Evolutionary conservation across 2,797 vertebrate genomes (phyloP), one percentile per base, ranked within the genome.

Genomic region (Tadarida brasiliensis): DNA sequence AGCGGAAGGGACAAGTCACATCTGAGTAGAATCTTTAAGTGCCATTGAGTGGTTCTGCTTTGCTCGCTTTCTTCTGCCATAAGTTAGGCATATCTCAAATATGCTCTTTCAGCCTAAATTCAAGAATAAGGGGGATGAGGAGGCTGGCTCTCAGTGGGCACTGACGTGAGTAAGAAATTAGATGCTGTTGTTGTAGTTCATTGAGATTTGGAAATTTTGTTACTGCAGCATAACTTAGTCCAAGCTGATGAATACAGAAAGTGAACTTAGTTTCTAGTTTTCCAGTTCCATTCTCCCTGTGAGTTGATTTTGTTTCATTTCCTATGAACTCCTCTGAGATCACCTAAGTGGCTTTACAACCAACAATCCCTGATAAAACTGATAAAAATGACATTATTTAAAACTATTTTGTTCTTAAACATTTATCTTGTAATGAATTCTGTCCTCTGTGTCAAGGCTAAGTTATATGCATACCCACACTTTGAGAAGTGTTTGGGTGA

Each of bases 341-440:
- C 28, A 68, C 28, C 7, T 67, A 65, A 30, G 12, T 84, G 33
- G 28, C 16, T 67, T 95, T 92, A 68, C 30, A 81, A 92, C 22
- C 17, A 76, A 74, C 12, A 54, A 70, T 76, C 11, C 57, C 51
- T 87, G 47, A 76, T 67, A 71, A 95, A 87, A 83, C 22, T 76
- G 77, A 87, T 22, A 57, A 83, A 77, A 80, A 82, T 73, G 11
- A 67, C 65, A 91, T 65, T 91, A 87, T 88, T 61, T 78, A 83
- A 16, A 93, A 85, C 3, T 56, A 74, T 47, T 83, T 88, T 51
- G 20, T 81, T 93, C 44, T 93, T 88, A 94, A 82, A 83, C 22
- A 73, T 92, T 63, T 81, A 84, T 39, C 71, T 86, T 47, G 3
- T 33, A 87, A 81, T 84, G 24, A 22, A 7, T 63, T 90, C 16